Base-by-base conservation (phyloP, 2,888 invertebrate species). In the Myopa tessellatipennis region DNA sequence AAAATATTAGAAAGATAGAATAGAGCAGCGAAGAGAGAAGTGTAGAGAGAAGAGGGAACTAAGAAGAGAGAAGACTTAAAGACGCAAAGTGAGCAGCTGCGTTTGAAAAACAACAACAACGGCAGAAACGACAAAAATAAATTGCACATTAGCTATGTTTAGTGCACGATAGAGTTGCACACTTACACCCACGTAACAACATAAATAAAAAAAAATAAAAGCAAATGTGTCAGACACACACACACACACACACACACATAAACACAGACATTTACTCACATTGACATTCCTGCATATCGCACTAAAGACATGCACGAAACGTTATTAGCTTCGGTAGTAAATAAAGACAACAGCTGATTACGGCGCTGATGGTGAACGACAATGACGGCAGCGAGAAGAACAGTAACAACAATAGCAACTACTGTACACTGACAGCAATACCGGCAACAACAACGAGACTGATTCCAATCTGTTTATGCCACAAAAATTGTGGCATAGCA, bases 291-390 rank as follows among this genome's bases (percentile, higher is more conserved):
- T n/a, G 58, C 50, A 50, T 26, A 45, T 65, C 55, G 18, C 38
- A 10, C 55, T n/a, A 55, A 55, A 38, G 74, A 55, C 55, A 68
- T 58, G 67, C 34, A 74, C 50, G 52, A 65, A 65, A 72, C 26
- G 50, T 52, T 74, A 74, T 74, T 74, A 74, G 74, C 65, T 65
- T 74, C 74, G 63, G 74, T 65, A 52, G 50, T 65, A 74, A 74
- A 74, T 72, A 72, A 72, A 72, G 55, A 65, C 52, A 65, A 74
- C 67, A 55, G 38, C 55, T 67, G 74, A 74, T 74, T 74, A 74
- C 40, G 18, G 55, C 55, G 18, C 40, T 55, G 52, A 52, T 52
- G 36, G 52, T 16, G 10, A 26, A 55, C 74, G 55, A 61, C 52
- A 74, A 26, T 68, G 58, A 55, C 67, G 55, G 12, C 67, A 26